Evolutionary conservation across 2,888 invertebrate genomes (phyloP).

Genomic region (Aromia moschata): DNA sequence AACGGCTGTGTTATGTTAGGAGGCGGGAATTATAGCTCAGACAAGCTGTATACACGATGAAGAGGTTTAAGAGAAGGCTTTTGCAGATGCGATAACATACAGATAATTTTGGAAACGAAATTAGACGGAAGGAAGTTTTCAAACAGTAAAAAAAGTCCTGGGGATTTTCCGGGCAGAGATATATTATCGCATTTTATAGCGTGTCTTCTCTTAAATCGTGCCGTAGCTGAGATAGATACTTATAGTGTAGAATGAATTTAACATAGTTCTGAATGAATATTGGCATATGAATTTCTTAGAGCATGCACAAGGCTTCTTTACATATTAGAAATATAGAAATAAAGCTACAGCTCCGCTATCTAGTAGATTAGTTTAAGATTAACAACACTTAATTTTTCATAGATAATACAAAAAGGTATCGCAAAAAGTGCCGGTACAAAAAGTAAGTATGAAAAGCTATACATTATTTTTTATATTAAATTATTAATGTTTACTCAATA

Average conservation of each 20-base stretch:
- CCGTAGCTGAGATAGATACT: conserved; percentile 18
- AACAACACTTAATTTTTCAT: no score
- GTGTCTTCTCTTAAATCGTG: conserved; percentile 22
- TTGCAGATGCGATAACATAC: conserved; percentile 8
- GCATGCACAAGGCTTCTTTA: background rate
- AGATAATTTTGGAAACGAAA: conserved; percentile 8
- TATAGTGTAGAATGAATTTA: conserved; percentile 20
- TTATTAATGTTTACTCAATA: no score
- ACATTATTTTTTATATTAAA: no score
- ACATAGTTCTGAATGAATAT: conserved; percentile 7
- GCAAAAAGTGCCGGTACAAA: no score
- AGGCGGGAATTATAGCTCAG: no score
- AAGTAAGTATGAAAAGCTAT: no score
- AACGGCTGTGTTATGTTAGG: no score
- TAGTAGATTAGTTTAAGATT: background rate
- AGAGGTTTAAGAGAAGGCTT: conserved; percentile 24
- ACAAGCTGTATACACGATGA: no score
- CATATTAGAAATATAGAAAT: background rate
- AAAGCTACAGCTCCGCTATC: background rate
- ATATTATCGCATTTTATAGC: conserved; percentile 10
- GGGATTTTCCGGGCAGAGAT: background rate
- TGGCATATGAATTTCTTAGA: background rate
- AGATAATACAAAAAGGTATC: no score
- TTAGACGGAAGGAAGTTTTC: no score
- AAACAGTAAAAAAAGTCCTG: background rate